Evolutionary conservation across 2,888 invertebrate species (phyloP).

Genomic region (Taenaris catops): DNA sequence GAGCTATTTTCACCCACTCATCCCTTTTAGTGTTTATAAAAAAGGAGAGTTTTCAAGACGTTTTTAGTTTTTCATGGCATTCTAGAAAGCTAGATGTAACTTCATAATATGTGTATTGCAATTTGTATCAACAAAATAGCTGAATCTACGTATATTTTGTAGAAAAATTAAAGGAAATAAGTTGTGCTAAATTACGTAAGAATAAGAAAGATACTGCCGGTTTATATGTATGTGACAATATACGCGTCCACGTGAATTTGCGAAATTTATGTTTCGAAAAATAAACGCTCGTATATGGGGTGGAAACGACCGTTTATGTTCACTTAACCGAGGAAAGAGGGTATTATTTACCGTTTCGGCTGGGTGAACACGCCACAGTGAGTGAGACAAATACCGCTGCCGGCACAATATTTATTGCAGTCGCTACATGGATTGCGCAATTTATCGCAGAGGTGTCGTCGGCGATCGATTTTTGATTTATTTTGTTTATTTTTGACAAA

Average conservation of each 20-base stretch:
- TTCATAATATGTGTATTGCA: no score
- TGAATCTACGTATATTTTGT: no score
- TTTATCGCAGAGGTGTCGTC: conserved; percentile 77
- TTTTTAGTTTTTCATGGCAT: no score
- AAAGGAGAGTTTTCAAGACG: no score
- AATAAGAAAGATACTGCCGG: conserved; percentile 9
- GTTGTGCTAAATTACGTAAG: background rate
- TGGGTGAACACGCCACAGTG: conserved; percentile 75
- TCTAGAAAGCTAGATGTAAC: no score
- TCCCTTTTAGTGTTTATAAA: conserved; percentile 48
- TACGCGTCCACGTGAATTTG: conserved; percentile 63
- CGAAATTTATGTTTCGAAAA: conserved; percentile 77
- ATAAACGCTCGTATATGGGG: conserved; percentile 78
- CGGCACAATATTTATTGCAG: conserved; percentile 75
- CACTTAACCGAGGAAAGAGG: conserved; percentile 80
- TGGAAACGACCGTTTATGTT: conserved; percentile 80
- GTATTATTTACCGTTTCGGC: conserved; percentile 79
- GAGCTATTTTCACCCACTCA: conserved; percentile 66
- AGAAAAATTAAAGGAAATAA: conserved; percentile 1
- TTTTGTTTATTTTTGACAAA: no score
- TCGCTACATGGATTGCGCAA: conserved; percentile 76
- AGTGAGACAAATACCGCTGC: conserved; percentile 76
- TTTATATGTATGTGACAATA: conserved; percentile 26
- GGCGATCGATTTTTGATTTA: conserved; percentile 77
- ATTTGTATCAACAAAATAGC: no score